Evolutionary conservation across 2,888 invertebrate species (phyloP).

Genomic region (Cryptophagus acutangulus): DNA sequence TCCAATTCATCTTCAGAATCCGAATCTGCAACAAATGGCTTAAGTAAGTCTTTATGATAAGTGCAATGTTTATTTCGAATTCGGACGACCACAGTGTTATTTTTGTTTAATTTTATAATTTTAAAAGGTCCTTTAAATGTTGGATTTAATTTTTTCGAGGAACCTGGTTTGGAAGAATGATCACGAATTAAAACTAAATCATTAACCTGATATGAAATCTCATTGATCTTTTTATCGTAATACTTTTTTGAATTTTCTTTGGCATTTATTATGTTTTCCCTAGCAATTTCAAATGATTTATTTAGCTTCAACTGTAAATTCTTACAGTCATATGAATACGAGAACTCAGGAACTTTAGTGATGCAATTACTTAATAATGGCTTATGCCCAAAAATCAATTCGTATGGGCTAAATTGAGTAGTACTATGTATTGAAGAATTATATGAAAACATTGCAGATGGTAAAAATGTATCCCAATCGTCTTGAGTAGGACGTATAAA

Average conservation of each 20-base stretch:
- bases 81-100: constrained; percentile 3
- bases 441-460: constrained; percentile 34
- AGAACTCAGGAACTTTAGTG: constrained; percentile 16
- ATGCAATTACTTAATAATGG: constrained; percentile 31
- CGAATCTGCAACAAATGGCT: too few relatives aligned
- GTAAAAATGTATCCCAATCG: constrained; percentile 36
- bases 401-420: constrained; percentile 36
- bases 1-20: too few relatives aligned
- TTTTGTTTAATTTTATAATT: constrained; percentile 10
- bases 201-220: constrained; percentile 11
- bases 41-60: too few relatives aligned
- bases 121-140: constrained; percentile 17
- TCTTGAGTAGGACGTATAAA: constrained; percentile 29
- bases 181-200: constrained; percentile 13
- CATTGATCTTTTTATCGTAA: constrained; percentile 20
- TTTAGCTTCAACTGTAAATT: constrained; percentile 28
- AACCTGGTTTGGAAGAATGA: constrained; percentile 6
- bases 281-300: constrained; percentile 21
- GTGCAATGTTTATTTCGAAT: constrained; percentile 4
- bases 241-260: constrained; percentile 32
- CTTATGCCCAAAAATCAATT: constrained; percentile 38
- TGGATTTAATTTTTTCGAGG: constrained; percentile 16
- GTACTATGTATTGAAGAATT: constrained; percentile 32
- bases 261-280: constrained; percentile 23
- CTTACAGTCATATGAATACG: constrained; percentile 22